A percentile compares a stretch with the other conserved stretches of the same genome.
These are phyloP conservation scores for Diabrotica undecimpunctata DNA, from an alignment of 1,140 invertebrate species.

Conservation along the genomic window DNA sequence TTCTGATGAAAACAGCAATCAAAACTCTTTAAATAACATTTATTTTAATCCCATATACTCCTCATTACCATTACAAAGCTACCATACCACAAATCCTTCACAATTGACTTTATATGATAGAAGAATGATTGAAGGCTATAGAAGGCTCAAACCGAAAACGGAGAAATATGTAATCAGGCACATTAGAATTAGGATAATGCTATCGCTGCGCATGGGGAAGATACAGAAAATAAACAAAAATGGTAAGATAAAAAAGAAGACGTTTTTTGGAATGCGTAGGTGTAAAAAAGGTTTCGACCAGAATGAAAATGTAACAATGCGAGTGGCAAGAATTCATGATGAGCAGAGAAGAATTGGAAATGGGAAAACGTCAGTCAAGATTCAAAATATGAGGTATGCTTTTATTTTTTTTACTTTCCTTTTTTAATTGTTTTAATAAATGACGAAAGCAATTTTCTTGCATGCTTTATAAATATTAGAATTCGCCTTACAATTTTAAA, in stretches of 20 bases:
- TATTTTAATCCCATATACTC: constrained; percentile 44
- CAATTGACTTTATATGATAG: constrained; percentile 20
- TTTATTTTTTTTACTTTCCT: neutral
- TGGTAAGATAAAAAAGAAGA: constrained; percentile 7
- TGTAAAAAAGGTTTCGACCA: constrained; percentile 10
- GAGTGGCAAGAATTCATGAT: constrained; percentile 34
- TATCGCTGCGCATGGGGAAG: constrained; percentile 38
- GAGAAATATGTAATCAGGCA: constrained; percentile 46
- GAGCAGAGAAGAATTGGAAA: constrained; percentile 44
- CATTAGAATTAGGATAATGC: constrained; percentile 44
- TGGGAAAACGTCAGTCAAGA: constrained; percentile 42
- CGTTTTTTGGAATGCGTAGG: too few relatives aligned
- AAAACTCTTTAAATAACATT: constrained; percentile 31
- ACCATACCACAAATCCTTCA: constrained; percentile 28
- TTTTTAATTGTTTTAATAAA: too few relatives aligned
- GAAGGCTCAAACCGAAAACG: constrained; percentile 28
- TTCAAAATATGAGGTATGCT: constrained; percentile 45
- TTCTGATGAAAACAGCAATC: constrained; percentile 40
- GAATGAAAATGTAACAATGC: constrained; percentile 17
- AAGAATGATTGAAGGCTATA: neutral
- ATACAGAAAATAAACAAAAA: constrained; percentile 28
- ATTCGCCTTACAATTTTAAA: too few relatives aligned
- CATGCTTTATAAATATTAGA: too few relatives aligned
- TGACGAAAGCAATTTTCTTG: too few relatives aligned
- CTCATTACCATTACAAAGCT: constrained; percentile 12